Evolutionary conservation across 1,140 invertebrate species (phyloP).

Genomic region (Papilio polytes): DNA sequence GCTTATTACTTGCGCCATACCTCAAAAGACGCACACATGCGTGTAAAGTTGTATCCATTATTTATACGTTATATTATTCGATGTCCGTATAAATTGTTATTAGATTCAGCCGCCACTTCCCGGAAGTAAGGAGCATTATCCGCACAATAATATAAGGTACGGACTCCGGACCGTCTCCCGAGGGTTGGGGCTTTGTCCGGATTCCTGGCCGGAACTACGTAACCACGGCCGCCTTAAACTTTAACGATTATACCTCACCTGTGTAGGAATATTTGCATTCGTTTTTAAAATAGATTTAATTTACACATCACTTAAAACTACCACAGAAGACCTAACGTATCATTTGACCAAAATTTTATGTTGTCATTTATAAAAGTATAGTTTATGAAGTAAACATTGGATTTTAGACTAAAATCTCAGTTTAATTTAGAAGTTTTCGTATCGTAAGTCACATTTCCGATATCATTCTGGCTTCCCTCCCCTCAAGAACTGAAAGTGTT

Average conservation of each 20-base stretch:
- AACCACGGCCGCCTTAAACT: background rate
- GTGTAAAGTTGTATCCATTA: conserved; percentile 35
- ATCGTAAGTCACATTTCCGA: conserved; percentile 26
- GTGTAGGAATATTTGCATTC: background rate
- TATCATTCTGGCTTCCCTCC: conserved; percentile 5
- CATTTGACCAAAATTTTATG: no score
- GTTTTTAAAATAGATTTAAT: background rate
- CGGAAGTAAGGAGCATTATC: conserved; percentile 24
- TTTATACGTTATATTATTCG: conserved; percentile 39
- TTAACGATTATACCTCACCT: background rate
- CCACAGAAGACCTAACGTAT: no score
- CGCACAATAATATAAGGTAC: conserved; percentile 38
- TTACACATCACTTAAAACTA: background rate
- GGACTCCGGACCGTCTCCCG: conserved; percentile 26
- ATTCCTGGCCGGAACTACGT: conserved; percentile 26
- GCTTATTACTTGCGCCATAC: conserved; percentile 4
- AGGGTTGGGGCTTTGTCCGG: conserved; percentile 33
- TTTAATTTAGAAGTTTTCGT: background rate
- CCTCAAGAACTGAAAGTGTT: conserved; percentile 37
- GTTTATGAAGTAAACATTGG: no score
- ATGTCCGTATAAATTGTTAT: conserved; percentile 41
- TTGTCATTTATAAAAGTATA: no score
- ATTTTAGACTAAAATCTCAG: background rate
- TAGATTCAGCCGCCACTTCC: conserved; percentile 37
- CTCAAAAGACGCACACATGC: background rate